Conservation (phyloP, 2,888 invertebrate species). For the Lithophane leautieri region DNA sequence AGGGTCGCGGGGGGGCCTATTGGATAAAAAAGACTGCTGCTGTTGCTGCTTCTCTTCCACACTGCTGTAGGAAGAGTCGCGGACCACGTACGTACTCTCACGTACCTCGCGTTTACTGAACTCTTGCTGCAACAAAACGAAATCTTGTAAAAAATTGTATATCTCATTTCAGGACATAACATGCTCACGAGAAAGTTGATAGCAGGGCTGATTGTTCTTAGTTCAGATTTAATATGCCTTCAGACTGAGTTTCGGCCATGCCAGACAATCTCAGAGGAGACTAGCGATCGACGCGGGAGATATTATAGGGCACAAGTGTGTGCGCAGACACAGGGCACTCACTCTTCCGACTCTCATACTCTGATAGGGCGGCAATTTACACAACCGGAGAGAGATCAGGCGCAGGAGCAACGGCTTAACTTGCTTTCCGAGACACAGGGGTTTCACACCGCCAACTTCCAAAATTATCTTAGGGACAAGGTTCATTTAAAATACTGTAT, state of each 20-base stretch:
- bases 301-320: not conserved
- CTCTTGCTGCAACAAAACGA: constrained; percentile 79
- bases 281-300: not conserved
- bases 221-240: no score
- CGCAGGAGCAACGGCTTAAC: not conserved
- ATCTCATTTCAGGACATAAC: not conserved
- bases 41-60: constrained; percentile 86
- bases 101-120: constrained; percentile 84
- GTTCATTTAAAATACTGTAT: not conserved
- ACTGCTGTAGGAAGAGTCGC: constrained; percentile 87
- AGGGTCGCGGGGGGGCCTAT: constrained; percentile 91
- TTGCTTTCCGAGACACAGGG: not conserved
- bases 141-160: not conserved
- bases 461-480: no score
- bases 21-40: constrained; percentile 91
- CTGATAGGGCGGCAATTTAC: not conserved
- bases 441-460: not conserved
- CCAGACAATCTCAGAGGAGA: not conserved
- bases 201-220: not conserved
- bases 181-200: not conserved
- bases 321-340: not conserved
- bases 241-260: not conserved
- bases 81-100: constrained; percentile 87
- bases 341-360: not conserved
- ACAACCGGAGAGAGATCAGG: no score